phyloP scores from a whole-genome alignment of 2,797 vertebrate species.

The Malacoraja senta region DNA sequence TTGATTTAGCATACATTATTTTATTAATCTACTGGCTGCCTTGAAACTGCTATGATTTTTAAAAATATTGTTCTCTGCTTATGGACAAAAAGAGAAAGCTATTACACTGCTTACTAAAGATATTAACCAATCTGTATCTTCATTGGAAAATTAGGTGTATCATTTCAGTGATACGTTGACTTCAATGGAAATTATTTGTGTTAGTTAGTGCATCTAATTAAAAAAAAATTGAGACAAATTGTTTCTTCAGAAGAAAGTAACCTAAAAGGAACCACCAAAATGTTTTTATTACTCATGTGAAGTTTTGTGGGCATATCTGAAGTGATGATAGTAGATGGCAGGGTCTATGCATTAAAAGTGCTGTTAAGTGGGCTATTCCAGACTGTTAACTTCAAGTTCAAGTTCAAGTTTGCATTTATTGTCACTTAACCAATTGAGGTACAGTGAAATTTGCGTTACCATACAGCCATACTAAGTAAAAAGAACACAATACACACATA shows the following conservation, averaged over 20 bases:
- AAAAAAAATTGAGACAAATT: background rate
- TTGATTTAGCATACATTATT: background rate
- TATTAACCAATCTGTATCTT: background rate
- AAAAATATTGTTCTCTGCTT: background rate
- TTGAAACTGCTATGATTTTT: background rate
- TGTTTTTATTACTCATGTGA: no score
- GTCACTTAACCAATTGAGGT: no score
- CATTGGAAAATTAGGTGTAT: background rate
- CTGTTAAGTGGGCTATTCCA: no score
- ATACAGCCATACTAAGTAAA: no score
- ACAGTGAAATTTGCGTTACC: no score
- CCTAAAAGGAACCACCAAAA: background rate
- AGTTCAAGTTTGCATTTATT: no score
- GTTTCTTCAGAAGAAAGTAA: background rate
- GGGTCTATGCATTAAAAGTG: no score
- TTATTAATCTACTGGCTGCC: background rate
- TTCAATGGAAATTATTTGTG: background rate
- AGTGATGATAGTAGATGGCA: no score
- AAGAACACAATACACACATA: no score
- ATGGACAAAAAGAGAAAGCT: background rate
- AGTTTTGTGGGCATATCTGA: no score
- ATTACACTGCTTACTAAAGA: background rate
- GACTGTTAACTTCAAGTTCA: no score
- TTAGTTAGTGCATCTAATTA: background rate
- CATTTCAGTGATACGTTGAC: background rate